Percentiles rank a stretch among this genome's conserved stretches.
Conservation (phyloP, 2,888 invertebrate genomes). For the Nysson spinosus region DNA sequence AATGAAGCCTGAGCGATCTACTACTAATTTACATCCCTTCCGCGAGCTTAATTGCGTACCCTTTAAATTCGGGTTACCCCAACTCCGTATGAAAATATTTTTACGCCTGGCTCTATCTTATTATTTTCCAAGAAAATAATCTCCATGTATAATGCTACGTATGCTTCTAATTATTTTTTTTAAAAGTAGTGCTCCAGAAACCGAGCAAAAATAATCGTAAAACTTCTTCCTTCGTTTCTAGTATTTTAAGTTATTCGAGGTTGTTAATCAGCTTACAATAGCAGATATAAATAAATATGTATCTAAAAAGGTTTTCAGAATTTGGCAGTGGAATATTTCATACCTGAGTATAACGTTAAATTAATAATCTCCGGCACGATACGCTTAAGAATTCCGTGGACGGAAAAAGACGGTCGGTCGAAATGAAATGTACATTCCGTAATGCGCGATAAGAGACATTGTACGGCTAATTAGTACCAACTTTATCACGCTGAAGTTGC, state of each 20-base stretch:
- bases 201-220: too few species aligned
- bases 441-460: conserved; percentile 42
- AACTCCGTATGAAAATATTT: background rate
- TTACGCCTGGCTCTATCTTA: background rate
- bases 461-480: conserved; percentile 58
- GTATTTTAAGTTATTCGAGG: too few species aligned
- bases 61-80: background rate
- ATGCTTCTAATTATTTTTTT: too few species aligned
- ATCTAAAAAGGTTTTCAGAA: too few species aligned
- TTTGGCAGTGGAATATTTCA: too few species aligned
- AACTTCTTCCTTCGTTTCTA: too few species aligned
- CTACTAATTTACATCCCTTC: conserved; percentile 3
- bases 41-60: background rate
- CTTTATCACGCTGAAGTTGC: conserved; percentile 57
- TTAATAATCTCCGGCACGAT: too few species aligned
- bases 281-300: too few species aligned
- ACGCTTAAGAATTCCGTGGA: background rate
- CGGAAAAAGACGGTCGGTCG: conserved; percentile 17
- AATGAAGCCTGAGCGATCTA: conserved; percentile 35
- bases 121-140: background rate
- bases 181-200: too few species aligned
- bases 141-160: too few species aligned
- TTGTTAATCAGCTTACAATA: too few species aligned
- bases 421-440: conserved; percentile 8
- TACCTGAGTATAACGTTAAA: too few species aligned